phyloP scores from a whole-genome alignment of 2,113 vertebrate genomes.

The Lipotes vexillifer region DNA sequence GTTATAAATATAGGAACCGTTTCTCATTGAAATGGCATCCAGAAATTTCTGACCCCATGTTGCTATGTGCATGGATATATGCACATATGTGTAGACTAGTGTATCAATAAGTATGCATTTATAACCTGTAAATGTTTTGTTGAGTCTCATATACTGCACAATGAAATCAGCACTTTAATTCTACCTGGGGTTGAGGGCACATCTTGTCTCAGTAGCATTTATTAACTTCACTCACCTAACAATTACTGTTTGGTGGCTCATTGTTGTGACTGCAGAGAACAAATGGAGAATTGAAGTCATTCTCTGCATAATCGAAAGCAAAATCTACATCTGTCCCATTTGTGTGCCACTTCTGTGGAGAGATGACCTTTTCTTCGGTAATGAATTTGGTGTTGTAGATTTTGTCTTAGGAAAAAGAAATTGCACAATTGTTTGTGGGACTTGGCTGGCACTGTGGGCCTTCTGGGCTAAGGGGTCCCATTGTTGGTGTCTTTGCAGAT shows the following conservation, averaged over 20 bases:
- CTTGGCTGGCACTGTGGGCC: not conserved
- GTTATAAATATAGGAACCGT: not conserved
- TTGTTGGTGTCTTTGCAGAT: slow-evolving; percentile 23
- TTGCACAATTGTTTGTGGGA: not conserved
- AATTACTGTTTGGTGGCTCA: not conserved
- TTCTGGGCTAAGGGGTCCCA: not conserved
- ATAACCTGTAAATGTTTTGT: not conserved
- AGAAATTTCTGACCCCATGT: not conserved
- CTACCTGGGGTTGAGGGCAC: not conserved
- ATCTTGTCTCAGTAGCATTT: not conserved
- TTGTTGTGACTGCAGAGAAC: not conserved
- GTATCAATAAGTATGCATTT: not conserved
- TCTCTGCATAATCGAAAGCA: not conserved
- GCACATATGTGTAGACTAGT: not conserved
- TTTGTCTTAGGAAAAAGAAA: not conserved
- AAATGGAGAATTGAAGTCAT: not conserved
- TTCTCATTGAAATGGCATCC: not conserved
- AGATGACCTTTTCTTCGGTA: not conserved
- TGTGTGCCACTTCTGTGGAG: not conserved
- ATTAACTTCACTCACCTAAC: not conserved
- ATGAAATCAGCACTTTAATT: not conserved
- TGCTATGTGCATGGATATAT: not conserved
- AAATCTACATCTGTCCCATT: not conserved
- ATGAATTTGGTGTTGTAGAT: not conserved
- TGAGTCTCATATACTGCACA: not conserved